Conservation (phyloP, 2,888 invertebrate genomes). For the Clunio marinus region DNA sequence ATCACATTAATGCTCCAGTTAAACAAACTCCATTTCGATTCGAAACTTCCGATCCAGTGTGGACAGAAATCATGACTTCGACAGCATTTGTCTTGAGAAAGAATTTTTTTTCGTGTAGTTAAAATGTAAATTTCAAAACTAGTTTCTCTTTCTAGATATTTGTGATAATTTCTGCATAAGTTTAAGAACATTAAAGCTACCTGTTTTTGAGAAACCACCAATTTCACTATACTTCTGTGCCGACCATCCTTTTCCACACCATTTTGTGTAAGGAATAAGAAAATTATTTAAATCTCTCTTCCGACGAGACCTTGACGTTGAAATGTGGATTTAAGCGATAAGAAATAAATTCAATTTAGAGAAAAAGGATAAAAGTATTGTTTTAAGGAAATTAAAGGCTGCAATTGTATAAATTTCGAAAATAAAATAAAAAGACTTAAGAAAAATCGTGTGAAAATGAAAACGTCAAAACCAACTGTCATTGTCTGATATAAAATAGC, state of each 20-base stretch:
- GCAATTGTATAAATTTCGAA: too few species aligned
- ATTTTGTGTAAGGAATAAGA: constrained; percentile 79
- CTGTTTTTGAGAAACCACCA: constrained; percentile 72
- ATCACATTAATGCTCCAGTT: constrained; percentile 82
- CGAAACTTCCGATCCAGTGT: constrained; percentile 73
- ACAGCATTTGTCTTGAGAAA: constrained; percentile 70
- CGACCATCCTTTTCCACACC: constrained; percentile 81
- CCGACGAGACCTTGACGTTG: not conserved
- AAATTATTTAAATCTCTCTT: constrained; percentile 56
- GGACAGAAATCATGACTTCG: constrained; percentile 80
- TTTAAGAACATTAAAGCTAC: too few species aligned
- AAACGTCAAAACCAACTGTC: constrained; percentile 2
- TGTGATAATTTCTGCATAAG: too few species aligned
- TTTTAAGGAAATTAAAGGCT: constrained; percentile 9
- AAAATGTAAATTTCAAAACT: too few species aligned
- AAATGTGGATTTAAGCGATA: not conserved
- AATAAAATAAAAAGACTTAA: constrained; percentile 5
- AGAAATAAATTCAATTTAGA: not conserved
- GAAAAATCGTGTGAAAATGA: not conserved
- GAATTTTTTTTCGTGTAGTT: too few species aligned
- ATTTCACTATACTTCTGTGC: constrained; percentile 73
- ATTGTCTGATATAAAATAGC: not conserved
- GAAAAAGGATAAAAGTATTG: not conserved
- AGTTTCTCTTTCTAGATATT: too few species aligned
- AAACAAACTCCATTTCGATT: constrained; percentile 73